Conservation (phyloP, 2,888 invertebrate species). For the Lysandra bellargus region DNA sequence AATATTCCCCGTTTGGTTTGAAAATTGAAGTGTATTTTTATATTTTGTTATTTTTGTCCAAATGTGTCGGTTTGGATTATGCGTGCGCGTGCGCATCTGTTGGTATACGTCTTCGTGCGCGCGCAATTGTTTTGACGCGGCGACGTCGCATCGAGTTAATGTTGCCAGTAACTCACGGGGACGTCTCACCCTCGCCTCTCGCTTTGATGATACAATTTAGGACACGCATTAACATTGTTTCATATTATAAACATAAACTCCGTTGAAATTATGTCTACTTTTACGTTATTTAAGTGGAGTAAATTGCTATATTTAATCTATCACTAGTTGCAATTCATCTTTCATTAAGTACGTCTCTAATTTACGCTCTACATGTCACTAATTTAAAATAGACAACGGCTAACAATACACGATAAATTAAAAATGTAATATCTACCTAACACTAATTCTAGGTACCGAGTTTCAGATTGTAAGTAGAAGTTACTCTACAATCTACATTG, state of each 20-base stretch:
- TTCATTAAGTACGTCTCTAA: background rate
- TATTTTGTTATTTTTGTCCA: background rate
- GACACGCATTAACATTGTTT: conserved; percentile 36
- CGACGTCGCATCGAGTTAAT: conserved; percentile 50
- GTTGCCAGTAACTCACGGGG: conserved; percentile 53
- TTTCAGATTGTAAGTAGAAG: too few relatives aligned
- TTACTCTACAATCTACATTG: too few relatives aligned
- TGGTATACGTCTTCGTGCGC: conserved; percentile 43
- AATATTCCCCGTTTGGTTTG: conserved; percentile 27
- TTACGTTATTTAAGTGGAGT: background rate
- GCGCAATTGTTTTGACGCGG: conserved; percentile 30
- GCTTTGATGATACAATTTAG: conserved; percentile 48
- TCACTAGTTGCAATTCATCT: background rate
- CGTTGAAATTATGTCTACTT: conserved; percentile 10
- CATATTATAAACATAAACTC: conserved; percentile 23
- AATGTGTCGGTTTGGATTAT: conserved; percentile 41
- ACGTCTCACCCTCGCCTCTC: conserved; percentile 41
- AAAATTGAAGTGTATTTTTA: background rate
- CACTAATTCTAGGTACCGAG: too few relatives aligned
- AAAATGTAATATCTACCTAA: background rate
- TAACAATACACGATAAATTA: background rate
- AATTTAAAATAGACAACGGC: background rate
- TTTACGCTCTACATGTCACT: background rate
- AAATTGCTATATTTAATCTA: background rate
- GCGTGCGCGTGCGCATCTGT: conserved; percentile 48